Conservation (phyloP, 2,113 vertebrate genomes). For the Micromys minutus region DNA sequence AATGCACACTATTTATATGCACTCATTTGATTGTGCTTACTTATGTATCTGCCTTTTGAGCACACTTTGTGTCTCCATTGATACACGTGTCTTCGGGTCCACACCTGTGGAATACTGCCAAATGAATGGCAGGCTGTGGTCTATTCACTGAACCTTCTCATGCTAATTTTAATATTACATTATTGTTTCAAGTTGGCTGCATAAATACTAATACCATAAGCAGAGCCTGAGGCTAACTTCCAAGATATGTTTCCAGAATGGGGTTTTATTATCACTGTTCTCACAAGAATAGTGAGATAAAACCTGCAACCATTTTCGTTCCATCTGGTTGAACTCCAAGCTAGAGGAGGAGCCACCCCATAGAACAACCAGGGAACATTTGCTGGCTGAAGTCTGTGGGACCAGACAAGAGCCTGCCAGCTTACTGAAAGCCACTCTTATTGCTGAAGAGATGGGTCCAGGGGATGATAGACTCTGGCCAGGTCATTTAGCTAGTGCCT, state of each 20-base stretch:
- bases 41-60: background rate
- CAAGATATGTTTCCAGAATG: slow-evolving; percentile 71
- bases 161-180: slow-evolving; percentile 54
- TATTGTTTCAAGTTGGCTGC: slow-evolving; percentile 70
- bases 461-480: background rate
- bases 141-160: slow-evolving; percentile 29
- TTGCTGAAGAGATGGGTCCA: background rate
- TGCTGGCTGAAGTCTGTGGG: background rate
- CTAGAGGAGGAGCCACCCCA: background rate
- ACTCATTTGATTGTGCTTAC: background rate
- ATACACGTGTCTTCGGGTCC: background rate
- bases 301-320: background rate
- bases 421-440: background rate
- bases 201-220: slow-evolving; percentile 73
- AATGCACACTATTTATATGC: background rate
- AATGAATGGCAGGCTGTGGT: background rate
- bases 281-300: background rate
- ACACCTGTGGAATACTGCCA: background rate
- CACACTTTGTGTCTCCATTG: background rate
- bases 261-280: slow-evolving; percentile 67
- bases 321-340: background rate
- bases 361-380: background rate
- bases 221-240: slow-evolving; percentile 57
- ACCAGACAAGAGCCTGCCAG: accelerated
- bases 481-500: background rate